phyloP scores from a whole-genome alignment of 2,888 invertebrate species.

The Selenia dentaria region DNA sequence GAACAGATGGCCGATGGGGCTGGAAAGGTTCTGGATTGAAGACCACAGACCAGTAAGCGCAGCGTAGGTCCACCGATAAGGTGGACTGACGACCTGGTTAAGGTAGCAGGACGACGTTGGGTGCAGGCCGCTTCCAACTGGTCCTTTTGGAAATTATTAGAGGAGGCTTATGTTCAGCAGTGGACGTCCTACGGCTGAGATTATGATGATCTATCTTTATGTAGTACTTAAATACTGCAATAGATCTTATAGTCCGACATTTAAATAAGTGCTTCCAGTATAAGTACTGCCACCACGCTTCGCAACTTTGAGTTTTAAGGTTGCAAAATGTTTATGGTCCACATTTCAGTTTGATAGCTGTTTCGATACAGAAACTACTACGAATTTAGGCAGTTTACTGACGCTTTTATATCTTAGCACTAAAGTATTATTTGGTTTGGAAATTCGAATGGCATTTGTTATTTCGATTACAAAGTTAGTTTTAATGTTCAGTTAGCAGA shows the following conservation, averaged over 20 bases:
- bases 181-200: too few species aligned
- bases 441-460: constrained; percentile 1
- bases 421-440: neutral
- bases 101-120: too few species aligned
- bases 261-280: constrained; percentile 8
- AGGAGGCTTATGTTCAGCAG: too few species aligned
- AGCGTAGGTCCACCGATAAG: too few species aligned
- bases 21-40: too few species aligned
- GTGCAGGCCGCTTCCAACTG: too few species aligned
- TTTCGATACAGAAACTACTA: constrained; percentile 5
- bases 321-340: constrained; percentile 17
- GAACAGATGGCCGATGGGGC: too few species aligned
- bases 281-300: constrained; percentile 8
- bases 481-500: constrained; percentile 5
- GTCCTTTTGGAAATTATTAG: too few species aligned
- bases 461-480: constrained; percentile 12
- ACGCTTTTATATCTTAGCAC: neutral
- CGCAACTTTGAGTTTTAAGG: constrained; percentile 19
- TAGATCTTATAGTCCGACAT: constrained; percentile 7
- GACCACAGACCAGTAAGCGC: too few species aligned
- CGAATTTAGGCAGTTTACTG: neutral
- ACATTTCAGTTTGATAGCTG: constrained; percentile 21
- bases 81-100: too few species aligned
- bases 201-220: too few species aligned
- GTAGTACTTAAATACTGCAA: constrained; percentile 1